These are phyloP conservation scores for Muricea muricata DNA, from an alignment of 92 coral and sea anemone genomes.

Conservation along the genomic window DNA sequence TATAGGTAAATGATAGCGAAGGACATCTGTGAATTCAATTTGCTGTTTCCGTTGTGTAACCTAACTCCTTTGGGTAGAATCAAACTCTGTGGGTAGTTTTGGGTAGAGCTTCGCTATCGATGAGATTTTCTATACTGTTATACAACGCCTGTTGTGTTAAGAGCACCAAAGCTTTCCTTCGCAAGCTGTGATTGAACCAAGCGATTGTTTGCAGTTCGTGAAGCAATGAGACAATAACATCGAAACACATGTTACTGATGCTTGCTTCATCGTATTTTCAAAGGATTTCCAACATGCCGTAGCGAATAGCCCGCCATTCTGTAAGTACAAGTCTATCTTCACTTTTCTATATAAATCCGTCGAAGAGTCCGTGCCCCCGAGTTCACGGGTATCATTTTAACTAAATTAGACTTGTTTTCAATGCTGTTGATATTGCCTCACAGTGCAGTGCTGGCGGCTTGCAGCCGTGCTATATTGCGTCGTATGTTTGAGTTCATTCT, in stretches of 20 bases:
- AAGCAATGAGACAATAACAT: constrained; percentile 4
- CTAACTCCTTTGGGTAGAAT: constrained; percentile 2
- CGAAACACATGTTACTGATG: not conserved
- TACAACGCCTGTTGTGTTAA: not conserved
- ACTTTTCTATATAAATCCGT: not conserved
- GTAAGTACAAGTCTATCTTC: not conserved
- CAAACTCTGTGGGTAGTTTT: not conserved
- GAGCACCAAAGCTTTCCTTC: not conserved
- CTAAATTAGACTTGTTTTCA: too few relatives aligned
- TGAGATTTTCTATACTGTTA: not conserved
- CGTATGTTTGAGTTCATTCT: too few relatives aligned
- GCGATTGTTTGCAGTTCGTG: not conserved
- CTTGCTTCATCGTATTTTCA: not conserved
- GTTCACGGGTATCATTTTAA: too few relatives aligned
- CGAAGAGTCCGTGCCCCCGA: not conserved
- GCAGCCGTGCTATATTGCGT: too few relatives aligned
- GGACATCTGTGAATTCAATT: not conserved
- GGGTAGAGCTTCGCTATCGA: not conserved
- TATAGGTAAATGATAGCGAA: not conserved
- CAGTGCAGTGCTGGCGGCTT: too few relatives aligned
- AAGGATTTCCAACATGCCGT: not conserved
- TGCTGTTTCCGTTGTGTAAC: constrained; percentile 19
- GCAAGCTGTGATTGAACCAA: constrained; percentile 14
- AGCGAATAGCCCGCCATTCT: not conserved
- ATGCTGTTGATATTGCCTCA: too few relatives aligned